Evolutionary conservation across 2,113 vertebrate genomes (phyloP).

Genomic region (Theropithecus gelada): DNA sequence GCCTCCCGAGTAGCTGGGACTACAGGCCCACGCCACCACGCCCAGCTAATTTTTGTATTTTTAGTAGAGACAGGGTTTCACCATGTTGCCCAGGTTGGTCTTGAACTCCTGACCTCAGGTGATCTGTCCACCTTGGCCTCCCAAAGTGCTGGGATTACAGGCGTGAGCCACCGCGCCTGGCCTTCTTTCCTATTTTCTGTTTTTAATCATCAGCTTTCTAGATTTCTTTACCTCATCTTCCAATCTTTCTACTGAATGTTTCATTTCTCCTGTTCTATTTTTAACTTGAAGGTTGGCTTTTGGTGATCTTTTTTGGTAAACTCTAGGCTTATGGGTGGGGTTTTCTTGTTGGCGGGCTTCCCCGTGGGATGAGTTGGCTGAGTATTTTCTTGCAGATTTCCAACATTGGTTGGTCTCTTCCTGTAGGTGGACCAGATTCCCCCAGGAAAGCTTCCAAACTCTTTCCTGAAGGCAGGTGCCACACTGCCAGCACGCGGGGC

Average conservation of each 20-base stretch:
- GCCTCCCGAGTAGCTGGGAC: too few relatives aligned
- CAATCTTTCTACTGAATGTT: neutral
- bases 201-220: neutral
- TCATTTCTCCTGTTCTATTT: neutral
- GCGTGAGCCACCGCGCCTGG: too few relatives aligned
- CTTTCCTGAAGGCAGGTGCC: neutral
- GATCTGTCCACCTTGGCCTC: too few relatives aligned
- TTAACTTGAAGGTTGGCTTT: neutral
- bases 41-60: too few relatives aligned
- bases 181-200: neutral
- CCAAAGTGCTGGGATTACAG: too few relatives aligned
- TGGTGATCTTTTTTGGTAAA: neutral
- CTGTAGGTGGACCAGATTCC: neutral
- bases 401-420: too few relatives aligned
- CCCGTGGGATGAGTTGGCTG: neutral
- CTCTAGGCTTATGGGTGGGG: neutral
- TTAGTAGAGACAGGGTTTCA: too few relatives aligned
- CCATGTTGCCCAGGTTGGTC: too few relatives aligned
- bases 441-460: neutral
- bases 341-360: neutral
- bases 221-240: neutral
- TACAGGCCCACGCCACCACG: too few relatives aligned
- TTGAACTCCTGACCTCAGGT: too few relatives aligned
- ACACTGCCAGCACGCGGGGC: rapidly evolving
- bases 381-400: neutral